Conservation (phyloP, 2,113 vertebrate species). For the Myotis yumanensis region DNA sequence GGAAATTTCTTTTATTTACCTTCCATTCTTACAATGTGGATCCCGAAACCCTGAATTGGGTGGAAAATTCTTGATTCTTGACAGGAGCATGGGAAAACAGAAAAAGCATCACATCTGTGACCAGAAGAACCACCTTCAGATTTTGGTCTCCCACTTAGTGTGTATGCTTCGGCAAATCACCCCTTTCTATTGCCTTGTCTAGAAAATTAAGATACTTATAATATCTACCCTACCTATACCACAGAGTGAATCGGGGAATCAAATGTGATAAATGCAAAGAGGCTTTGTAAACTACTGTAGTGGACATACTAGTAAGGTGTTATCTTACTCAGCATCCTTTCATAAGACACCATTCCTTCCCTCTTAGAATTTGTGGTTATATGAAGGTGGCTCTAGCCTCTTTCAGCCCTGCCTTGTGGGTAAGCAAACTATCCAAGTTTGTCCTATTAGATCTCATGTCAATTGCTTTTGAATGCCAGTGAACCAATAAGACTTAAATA, state of each 20-base stretch:
- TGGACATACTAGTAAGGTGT: neutral
- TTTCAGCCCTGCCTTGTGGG: neutral
- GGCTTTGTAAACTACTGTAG: neutral
- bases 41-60: accelerated
- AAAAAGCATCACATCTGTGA: neutral
- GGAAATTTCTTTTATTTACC: neutral
- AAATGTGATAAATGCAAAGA: neutral
- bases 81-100: neutral
- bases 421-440: neutral
- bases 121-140: neutral
- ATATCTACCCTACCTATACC: neutral
- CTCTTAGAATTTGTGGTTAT: neutral
- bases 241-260: neutral
- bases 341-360: neutral
- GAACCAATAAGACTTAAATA: neutral
- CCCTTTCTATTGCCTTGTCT: neutral
- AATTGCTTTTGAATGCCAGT: neutral
- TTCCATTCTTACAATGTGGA: neutral
- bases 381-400: neutral
- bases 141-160: neutral
- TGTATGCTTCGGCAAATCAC: neutral
- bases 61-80: neutral
- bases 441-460: neutral
- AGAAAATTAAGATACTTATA: neutral
- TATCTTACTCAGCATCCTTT: neutral